Conservation (phyloP, 1,140 invertebrate species). For the Panagrolaimus sp. region DNA sequence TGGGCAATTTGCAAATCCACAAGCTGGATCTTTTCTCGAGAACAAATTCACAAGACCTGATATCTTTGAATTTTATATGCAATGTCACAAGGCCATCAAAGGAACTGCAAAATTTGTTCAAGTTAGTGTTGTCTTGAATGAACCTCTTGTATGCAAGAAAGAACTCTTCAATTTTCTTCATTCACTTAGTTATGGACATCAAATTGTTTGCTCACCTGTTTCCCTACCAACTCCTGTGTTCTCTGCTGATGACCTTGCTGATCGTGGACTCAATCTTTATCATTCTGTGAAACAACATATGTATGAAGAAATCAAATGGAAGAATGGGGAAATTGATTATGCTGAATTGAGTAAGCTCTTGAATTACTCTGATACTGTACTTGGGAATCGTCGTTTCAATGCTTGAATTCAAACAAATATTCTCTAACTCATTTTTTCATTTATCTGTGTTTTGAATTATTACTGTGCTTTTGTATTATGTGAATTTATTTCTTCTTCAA, state of each 20-base stretch:
- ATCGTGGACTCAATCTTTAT: constrained; percentile 28
- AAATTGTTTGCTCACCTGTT: constrained; percentile 32
- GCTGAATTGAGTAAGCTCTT: background rate
- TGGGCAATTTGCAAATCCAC: constrained; percentile 19
- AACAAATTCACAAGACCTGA: constrained; percentile 28
- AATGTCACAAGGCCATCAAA: constrained; percentile 34
- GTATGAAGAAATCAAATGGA: background rate
- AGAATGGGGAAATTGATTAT: background rate
- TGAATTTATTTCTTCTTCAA: too few relatives aligned
- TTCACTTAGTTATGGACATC: constrained; percentile 32
- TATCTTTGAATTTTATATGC: constrained; percentile 35
- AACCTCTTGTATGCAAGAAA: constrained; percentile 24
- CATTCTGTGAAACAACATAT: background rate
- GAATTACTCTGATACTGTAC: background rate
- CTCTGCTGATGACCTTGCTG: constrained; percentile 39
- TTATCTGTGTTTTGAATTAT: too few relatives aligned
- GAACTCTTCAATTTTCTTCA: constrained; percentile 41
- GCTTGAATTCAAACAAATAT: too few relatives aligned
- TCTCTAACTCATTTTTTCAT: too few relatives aligned
- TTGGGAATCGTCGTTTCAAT: background rate
- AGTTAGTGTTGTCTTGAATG: constrained; percentile 30
- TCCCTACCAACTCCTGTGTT: constrained; percentile 38
- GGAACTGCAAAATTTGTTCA: constrained; percentile 15
- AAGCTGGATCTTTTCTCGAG: constrained; percentile 31
- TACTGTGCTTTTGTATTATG: too few relatives aligned